Evolutionary conservation across 2,113 vertebrate genomes (phyloP).

Genomic region (Mobula hypostoma): DNA sequence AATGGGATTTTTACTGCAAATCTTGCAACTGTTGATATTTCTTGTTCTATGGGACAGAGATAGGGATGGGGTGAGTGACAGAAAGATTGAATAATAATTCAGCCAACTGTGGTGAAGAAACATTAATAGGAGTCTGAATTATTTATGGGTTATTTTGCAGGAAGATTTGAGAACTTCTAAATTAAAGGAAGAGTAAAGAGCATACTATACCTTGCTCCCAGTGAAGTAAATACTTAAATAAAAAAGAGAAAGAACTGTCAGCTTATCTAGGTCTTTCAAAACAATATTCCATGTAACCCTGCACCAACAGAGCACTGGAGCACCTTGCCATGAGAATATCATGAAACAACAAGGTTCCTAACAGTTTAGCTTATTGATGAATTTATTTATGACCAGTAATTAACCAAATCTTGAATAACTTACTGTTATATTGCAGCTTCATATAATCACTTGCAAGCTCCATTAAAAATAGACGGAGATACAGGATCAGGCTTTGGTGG

Average conservation of each 20-base stretch:
- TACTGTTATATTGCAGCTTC: not conserved
- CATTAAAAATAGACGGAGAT: not conserved
- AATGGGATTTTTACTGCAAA: not conserved
- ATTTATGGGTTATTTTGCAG: not conserved
- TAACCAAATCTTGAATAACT: not conserved
- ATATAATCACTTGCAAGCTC: not conserved
- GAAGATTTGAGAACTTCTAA: not conserved
- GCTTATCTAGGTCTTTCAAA: not conserved
- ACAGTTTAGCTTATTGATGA: not conserved
- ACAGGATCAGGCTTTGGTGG: not conserved
- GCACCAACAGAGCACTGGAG: not conserved
- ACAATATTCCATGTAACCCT: not conserved
- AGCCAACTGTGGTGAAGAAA: not conserved
- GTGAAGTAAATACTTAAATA: not conserved
- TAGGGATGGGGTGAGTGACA: not conserved
- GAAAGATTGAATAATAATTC: not conserved
- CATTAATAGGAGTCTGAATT: not conserved
- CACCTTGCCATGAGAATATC: not conserved
- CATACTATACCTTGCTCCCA: not conserved
- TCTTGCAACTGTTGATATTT: not conserved
- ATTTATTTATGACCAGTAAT: too few species aligned
- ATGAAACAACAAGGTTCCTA: not conserved
- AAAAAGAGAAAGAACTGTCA: not conserved
- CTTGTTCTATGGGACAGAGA: not conserved
- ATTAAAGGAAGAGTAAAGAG: not conserved